phyloP scores from a whole-genome alignment of 2,113 vertebrate species.

The Thunnus thynnus region DNA sequence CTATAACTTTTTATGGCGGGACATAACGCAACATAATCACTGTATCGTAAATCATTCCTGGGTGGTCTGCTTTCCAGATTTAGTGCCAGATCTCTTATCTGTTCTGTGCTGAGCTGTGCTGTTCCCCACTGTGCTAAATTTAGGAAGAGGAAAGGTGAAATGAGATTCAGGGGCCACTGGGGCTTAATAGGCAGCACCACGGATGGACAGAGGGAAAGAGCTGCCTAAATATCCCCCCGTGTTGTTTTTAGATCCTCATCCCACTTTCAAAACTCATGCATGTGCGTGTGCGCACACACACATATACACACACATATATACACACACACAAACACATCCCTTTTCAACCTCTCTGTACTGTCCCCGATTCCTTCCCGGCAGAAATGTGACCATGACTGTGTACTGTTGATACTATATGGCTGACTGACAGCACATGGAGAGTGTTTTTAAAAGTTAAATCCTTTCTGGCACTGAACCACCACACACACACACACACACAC shows the following conservation, averaged over 20 bases:
- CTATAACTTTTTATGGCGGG: neutral
- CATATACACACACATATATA: neutral
- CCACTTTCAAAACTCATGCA: slow-evolving; percentile 35
- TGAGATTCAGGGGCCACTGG: slow-evolving; percentile 50
- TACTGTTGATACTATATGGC: slow-evolving; percentile 19
- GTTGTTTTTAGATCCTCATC: slow-evolving; percentile 66
- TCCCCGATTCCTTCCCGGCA: slow-evolving; percentile 3
- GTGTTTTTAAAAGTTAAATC: slow-evolving; percentile 33
- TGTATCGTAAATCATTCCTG: neutral
- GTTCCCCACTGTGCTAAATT: slow-evolving; percentile 50
- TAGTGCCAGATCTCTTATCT: slow-evolving; percentile 4
- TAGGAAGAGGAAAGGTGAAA: slow-evolving; percentile 55
- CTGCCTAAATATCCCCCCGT: slow-evolving; percentile 33
- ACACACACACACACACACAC: slow-evolving; percentile 4
- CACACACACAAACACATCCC: neutral
- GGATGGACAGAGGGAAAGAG: slow-evolving; percentile 46
- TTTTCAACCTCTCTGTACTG: neutral
- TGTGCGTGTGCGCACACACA: neutral
- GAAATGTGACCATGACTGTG: slow-evolving; percentile 43
- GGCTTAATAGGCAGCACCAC: slow-evolving; percentile 53
- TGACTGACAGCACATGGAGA: slow-evolving; percentile 5
- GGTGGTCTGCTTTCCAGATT: slow-evolving; percentile 34
- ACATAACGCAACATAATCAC: slow-evolving; percentile 11
- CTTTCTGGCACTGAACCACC: slow-evolving; percentile 5
- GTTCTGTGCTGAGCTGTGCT: slow-evolving; percentile 54